Evolutionary conservation across 2,888 invertebrate genomes (phyloP).

Genomic region (Carpatolechia fugitivella): DNA sequence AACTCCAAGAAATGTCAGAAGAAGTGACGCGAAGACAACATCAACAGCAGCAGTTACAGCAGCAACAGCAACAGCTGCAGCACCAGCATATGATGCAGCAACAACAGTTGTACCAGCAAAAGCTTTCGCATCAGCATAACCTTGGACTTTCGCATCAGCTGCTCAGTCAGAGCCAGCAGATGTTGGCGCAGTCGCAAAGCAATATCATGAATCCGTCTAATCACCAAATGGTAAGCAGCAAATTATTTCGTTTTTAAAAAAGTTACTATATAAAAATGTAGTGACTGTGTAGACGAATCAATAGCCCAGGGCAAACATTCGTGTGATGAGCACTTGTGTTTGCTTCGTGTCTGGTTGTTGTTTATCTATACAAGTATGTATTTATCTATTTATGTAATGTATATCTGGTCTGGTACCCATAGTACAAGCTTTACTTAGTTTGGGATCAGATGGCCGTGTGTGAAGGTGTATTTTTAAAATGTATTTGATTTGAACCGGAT

Average conservation of each 20-base stretch:
- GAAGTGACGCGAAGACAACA: slow-evolving; percentile 83
- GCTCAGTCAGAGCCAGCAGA: slow-evolving; percentile 16
- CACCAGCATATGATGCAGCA: slow-evolving; percentile 28
- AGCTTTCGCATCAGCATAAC: slow-evolving; percentile 29
- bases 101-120: slow-evolving; percentile 31
- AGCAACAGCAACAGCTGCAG: slow-evolving; percentile 39
- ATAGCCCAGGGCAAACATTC: too few species aligned
- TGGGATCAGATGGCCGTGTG: too few species aligned
- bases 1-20: slow-evolving; percentile 90
- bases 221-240: slow-evolving; percentile 6
- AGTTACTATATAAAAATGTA: too few species aligned
- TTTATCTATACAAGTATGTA: too few species aligned
- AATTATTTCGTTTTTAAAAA: too few species aligned
- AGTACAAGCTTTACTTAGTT: too few species aligned
- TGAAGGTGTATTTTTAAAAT: not conserved
- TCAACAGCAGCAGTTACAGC: slow-evolving; percentile 50
- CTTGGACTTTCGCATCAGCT: slow-evolving; percentile 18
- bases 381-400: too few species aligned
- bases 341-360: too few species aligned
- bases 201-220: not conserved
- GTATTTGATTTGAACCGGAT: not conserved
- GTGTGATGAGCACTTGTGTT: not conserved
- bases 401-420: too few species aligned
- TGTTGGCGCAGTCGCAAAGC: slow-evolving; percentile 19
- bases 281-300: too few species aligned